Evolutionary conservation across 1,140 invertebrate genomes (phyloP).

Genomic region (Adelges cooleyi): DNA sequence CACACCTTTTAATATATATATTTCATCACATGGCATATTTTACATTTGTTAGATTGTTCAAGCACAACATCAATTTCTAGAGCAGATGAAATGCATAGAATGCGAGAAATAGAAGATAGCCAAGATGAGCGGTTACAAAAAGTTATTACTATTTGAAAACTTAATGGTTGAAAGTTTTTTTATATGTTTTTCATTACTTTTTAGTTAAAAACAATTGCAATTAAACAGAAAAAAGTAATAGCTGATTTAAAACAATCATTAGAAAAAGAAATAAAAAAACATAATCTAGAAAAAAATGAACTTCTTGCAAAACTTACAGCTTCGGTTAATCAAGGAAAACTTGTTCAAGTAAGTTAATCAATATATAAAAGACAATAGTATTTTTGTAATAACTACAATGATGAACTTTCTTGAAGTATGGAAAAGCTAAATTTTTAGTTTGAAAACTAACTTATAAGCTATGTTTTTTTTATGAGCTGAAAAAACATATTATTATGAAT

Average conservation of each 20-base stretch:
- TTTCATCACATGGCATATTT: not conserved
- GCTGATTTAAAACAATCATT: slow-evolving; percentile 40
- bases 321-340: slow-evolving; percentile 19
- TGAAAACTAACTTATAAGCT: too few species aligned
- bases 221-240: slow-evolving; percentile 45
- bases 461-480: too few species aligned
- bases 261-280: slow-evolving; percentile 31
- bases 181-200: slow-evolving; percentile 15
- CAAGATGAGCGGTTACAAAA: slow-evolving; percentile 38
- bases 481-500: too few species aligned
- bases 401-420: too few species aligned
- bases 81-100: slow-evolving; percentile 35
- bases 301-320: slow-evolving; percentile 30
- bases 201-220: slow-evolving; percentile 43
- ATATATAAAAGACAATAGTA: not conserved
- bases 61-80: slow-evolving; percentile 37
- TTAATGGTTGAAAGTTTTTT: not conserved
- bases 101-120: slow-evolving; percentile 38
- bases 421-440: too few species aligned
- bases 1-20: too few species aligned
- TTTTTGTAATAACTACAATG: too few species aligned
- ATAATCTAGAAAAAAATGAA: slow-evolving; percentile 32
- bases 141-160: slow-evolving; percentile 31
- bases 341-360: slow-evolving; percentile 2
- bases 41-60: slow-evolving; percentile 28